Percentiles rank a stretch among this genome's conserved stretches.
phyloP scores from a whole-genome alignment of 2,888 invertebrate genomes.

The Drosophila picticornis region DNA sequence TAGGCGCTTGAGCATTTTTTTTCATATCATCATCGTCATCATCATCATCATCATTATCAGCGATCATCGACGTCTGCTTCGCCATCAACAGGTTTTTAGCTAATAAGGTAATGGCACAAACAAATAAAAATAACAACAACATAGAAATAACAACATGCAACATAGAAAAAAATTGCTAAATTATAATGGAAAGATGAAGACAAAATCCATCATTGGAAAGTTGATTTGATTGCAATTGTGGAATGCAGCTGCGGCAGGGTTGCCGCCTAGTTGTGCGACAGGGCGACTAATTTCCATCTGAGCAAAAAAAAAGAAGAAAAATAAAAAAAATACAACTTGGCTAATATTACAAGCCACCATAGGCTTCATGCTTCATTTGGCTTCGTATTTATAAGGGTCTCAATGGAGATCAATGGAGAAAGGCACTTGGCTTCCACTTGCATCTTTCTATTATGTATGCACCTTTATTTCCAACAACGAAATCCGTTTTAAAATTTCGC shows the following conservation, averaged over 20 bases:
- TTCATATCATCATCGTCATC: constrained; percentile 35
- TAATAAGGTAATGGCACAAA: constrained; percentile 70
- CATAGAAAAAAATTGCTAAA: constrained; percentile 53
- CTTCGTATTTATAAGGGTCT: constrained; percentile 40
- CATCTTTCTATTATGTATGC: neutral
- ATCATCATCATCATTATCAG: constrained; percentile 18
- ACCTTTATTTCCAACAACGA: neutral
- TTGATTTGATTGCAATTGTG: constrained; percentile 78
- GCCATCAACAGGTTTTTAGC: constrained; percentile 61
- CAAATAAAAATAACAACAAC: constrained; percentile 5
- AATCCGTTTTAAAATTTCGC: neutral
- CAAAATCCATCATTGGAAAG: constrained; percentile 82
- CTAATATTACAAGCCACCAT: constrained; percentile 45
- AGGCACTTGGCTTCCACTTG: constrained; percentile 35
- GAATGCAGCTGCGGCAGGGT: constrained; percentile 72
- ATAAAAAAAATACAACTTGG: constrained; percentile 22
- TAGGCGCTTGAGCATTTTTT: constrained; percentile 46
- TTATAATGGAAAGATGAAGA: constrained; percentile 61
- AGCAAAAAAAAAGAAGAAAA: constrained; percentile 1
- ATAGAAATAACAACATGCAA: neutral
- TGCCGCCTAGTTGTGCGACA: constrained; percentile 72
- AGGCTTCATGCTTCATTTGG: constrained; percentile 65
- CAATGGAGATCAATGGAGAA: constrained; percentile 39
- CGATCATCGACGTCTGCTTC: constrained; percentile 18
- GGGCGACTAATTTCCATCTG: constrained; percentile 60